Conservation (phyloP, 2,113 vertebrate species). For the Passer domesticus region DNA sequence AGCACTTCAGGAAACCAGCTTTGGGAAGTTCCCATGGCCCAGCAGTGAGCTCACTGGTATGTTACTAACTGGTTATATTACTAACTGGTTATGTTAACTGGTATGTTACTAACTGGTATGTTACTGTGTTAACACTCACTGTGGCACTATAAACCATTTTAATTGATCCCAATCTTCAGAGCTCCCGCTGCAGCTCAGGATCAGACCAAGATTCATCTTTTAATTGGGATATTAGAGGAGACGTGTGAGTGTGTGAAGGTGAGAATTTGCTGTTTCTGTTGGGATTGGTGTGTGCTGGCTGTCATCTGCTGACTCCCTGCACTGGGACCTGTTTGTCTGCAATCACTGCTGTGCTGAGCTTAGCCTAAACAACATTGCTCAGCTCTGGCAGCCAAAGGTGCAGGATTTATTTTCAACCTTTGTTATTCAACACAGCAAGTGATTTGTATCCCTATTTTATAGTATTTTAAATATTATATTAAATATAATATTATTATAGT, state of each 20-base stretch:
- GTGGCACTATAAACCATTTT: accelerated
- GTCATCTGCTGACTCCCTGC: background rate
- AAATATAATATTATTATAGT: too few species aligned
- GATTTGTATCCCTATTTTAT: background rate
- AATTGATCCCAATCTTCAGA: background rate
- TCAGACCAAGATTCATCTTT: background rate
- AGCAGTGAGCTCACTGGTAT: background rate
- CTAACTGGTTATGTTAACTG: too few species aligned
- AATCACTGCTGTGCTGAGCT: background rate
- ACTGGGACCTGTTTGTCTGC: background rate
- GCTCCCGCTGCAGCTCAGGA: background rate
- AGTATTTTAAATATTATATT: background rate
- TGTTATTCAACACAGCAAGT: background rate
- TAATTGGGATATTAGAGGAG: background rate
- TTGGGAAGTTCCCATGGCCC: background rate
- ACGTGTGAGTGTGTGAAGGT: background rate
- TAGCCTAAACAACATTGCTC: background rate
- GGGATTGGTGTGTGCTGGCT: background rate
- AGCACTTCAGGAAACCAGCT: background rate
- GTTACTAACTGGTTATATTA: too few species aligned
- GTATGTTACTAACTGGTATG: too few species aligned
- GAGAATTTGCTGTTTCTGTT: background rate
- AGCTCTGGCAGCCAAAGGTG: background rate
- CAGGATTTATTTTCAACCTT: background rate
- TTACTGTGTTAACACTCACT: too few species aligned